Conservation (phyloP, 1,140 invertebrate genomes). For the Branchinecta lynchi region DNA sequence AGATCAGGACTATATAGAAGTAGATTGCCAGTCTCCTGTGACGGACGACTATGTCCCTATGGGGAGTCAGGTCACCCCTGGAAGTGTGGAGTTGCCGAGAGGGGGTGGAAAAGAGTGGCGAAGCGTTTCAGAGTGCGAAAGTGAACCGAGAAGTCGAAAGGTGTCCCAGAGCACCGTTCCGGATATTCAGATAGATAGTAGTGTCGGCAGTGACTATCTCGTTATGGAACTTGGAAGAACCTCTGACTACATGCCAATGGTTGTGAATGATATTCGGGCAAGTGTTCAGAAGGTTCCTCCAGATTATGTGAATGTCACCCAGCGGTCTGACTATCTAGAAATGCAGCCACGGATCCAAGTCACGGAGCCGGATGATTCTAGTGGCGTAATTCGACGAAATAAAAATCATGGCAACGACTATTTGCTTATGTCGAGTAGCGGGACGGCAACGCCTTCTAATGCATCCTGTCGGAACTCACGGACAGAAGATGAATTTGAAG, state of each 20-base stretch:
- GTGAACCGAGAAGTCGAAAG: neutral
- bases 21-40: slow-evolving; percentile 13
- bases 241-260: slow-evolving; percentile 17
- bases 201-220: neutral
- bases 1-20: slow-evolving; percentile 21
- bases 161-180: slow-evolving; percentile 11
- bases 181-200: neutral
- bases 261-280: neutral
- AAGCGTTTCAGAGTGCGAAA: slow-evolving; percentile 8
- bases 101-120: neutral
- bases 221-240: neutral
- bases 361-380: slow-evolving; percentile 16
- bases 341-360: slow-evolving; percentile 9
- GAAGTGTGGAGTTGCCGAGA: neutral
- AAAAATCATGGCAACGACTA: slow-evolving; percentile 13
- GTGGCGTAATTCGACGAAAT: neutral
- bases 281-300: neutral
- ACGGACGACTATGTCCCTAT: slow-evolving; percentile 13
- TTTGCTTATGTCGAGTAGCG: slow-evolving; percentile 18
- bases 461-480: slow-evolving; percentile 18
- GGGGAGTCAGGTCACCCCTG: neutral
- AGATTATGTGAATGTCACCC: neutral
- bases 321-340: neutral
- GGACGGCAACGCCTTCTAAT: slow-evolving; percentile 14
- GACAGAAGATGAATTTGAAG: slow-evolving; percentile 18